A percentile compares a stretch with the other conserved stretches of the same genome.
Evolutionary conservation across 2,113 vertebrate genomes (phyloP).

Genomic region (rat (Rattus norvegicus)): DNA sequence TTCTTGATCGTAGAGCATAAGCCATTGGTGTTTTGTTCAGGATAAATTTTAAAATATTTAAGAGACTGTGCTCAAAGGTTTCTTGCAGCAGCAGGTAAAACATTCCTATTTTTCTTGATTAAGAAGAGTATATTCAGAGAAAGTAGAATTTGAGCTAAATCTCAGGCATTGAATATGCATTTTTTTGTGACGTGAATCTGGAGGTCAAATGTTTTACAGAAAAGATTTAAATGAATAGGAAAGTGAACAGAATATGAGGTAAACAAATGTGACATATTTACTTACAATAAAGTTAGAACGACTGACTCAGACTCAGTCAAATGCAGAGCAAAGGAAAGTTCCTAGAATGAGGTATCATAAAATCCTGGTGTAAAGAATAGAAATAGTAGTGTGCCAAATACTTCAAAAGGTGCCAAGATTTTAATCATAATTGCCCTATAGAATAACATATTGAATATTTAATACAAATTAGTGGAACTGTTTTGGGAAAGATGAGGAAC

Average conservation of each 20-base stretch:
- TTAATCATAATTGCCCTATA: background rate
- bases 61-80: background rate
- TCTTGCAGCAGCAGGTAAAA: background rate
- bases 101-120: background rate
- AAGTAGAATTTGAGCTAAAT: background rate
- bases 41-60: background rate
- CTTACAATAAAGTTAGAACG: conserved; percentile 52
- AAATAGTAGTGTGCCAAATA: background rate
- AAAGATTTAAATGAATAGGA: background rate
- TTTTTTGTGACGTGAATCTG: background rate
- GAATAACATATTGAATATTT: background rate
- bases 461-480: background rate
- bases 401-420: background rate
- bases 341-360: background rate
- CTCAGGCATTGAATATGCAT: background rate
- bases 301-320: background rate
- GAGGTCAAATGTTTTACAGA: background rate
- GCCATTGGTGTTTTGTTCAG: too few species aligned
- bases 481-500: background rate
- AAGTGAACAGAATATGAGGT: background rate
- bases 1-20: too few species aligned
- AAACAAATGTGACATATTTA: conserved; percentile 1
- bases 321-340: background rate
- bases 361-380: background rate
- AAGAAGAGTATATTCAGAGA: background rate